Base-by-base conservation (phyloP, 2,113 vertebrate species). In the Apistogramma diplotaenia region DNA sequence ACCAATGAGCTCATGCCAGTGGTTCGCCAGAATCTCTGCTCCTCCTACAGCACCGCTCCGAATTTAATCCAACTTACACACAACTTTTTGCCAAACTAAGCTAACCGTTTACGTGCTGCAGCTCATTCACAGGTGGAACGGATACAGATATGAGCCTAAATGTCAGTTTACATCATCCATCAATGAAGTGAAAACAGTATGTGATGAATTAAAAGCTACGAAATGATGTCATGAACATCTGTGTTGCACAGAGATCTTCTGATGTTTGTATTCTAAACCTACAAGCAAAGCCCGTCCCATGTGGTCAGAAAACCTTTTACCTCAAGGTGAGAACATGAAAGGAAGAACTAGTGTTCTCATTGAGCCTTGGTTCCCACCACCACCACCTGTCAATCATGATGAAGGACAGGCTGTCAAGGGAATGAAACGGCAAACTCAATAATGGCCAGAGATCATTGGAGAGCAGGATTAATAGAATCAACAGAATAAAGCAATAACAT, bases 111-210 rank as follows among this genome's bases (percentile, higher is more conserved):
- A 27, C 21, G 23, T 37, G 21, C 8, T 65, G 21, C 11, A 65
- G 23, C 8, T 67, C 46, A 40, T 46, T 67, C 23, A 46, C 8
- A 67, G 37, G 37, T 46, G 43, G 37, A 67, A 67, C 3, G 23
- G 21, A 46, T 67, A 67, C 23, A 1, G 2, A 25, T 15, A 43
- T 0, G 0, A 62, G 60, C 40, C 40, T 65, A 25, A 25, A 65
- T 25, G 43, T 25, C 60, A 62, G 35, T 27, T 25, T 11, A 27
- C 18, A 46, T 67, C 37, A 31, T 31, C 1, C 3, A 31, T 31
- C 5, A 31, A 31, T 31, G 31, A 11, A 31, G 6, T 31, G 31
- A 11, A 4, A 46, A 67, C 5, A 46, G 18, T 27, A 16, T 67
- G 8, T 18, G 15, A 27, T 67, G 23, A 46, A 19, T 8, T 51